Evolutionary conservation across 1,140 invertebrate genomes (phyloP), one percentile per base, ranked within the genome.

Genomic region (Ganaspis sp.): DNA sequence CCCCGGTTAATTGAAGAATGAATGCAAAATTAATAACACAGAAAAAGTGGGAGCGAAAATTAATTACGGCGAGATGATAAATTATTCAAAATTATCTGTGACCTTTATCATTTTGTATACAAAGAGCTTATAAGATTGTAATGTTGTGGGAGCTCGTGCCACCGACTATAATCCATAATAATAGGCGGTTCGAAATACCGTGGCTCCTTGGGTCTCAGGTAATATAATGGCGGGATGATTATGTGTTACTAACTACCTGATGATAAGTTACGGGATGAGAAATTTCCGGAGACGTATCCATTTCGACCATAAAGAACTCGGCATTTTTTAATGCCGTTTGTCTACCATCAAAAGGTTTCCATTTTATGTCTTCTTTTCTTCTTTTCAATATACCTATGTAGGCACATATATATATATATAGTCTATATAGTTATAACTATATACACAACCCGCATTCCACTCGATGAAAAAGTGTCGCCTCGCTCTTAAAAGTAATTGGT

Each of bases 231-330:
- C 29, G 58, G 58, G 58, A 64, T 64, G 58, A 64, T 64, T 64
- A 64, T 64, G 58, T 64, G 58, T 64, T 64, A n/a, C 12, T 64
- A 34, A 64, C 58, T 64, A 64, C 58, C 58, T 64, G 58, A 64
- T 64, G 58, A 64, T 64, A 64, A 64, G 21, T 64, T 64, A 64
- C 23, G 23, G 23, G 26, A 64, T 64, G 58, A 64, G 58, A 64
- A 64, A 64, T 64, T 64, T 64, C 58, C 58, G 58, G 23, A 29
- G 58, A 64, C 26, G 12, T 34, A 29, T 64, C 26, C 58, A 64
- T 64, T 64, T n/a, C 26, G 26, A 34, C 23, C 23, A 29, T n/a
- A 29, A 64, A 64, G 21, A 29, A 29, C 21, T 4, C 9, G 21
- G 54, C 1, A 1, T 9, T 64, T 64, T 64, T 58, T 58, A 29